phyloP scores from a whole-genome alignment of 2,888 invertebrate species.

The Adelphocoris suturalis region DNA sequence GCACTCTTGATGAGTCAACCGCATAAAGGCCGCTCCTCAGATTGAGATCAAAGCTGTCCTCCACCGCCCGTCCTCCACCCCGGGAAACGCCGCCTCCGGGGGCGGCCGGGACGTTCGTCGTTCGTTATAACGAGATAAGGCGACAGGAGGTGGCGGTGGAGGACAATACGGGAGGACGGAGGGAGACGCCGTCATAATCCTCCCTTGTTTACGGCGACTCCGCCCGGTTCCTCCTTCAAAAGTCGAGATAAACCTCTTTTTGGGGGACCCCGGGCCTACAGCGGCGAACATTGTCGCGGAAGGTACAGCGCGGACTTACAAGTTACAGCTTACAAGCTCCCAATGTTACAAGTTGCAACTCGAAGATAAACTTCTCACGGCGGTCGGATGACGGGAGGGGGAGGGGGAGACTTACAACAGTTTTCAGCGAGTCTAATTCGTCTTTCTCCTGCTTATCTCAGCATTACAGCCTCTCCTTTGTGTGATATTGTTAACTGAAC shows the following conservation, averaged over 20 bases:
- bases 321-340: not conserved
- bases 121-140: not conserved
- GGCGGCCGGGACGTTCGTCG: not conserved
- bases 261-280: not conserved
- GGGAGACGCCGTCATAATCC: not conserved
- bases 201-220: not conserved
- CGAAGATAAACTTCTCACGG: too few relatives aligned
- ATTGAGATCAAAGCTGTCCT: conserved; percentile 15
- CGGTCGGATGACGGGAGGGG: too few relatives aligned
- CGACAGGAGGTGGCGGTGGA: not conserved
- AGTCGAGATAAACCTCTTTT: conserved; percentile 17
- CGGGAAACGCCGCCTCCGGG: not conserved
- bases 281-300: not conserved
- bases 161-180: not conserved
- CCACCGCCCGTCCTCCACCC: not conserved
- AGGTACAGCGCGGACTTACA: not conserved
- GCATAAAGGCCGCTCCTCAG: conserved; percentile 7
- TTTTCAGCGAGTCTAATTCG: not conserved
- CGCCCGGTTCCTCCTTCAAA: not conserved
- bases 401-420: not conserved
- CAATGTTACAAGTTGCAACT: not conserved
- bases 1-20: conserved; percentile 25
- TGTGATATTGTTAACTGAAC: too few relatives aligned
- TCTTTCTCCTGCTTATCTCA: not conserved
- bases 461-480: too few relatives aligned